Percentiles rank a stretch among this genome's conserved stretches.
These are phyloP conservation scores for Clarias magur DNA, from an alignment of 2,113 vertebrate species.

Conservation along the genomic window DNA sequence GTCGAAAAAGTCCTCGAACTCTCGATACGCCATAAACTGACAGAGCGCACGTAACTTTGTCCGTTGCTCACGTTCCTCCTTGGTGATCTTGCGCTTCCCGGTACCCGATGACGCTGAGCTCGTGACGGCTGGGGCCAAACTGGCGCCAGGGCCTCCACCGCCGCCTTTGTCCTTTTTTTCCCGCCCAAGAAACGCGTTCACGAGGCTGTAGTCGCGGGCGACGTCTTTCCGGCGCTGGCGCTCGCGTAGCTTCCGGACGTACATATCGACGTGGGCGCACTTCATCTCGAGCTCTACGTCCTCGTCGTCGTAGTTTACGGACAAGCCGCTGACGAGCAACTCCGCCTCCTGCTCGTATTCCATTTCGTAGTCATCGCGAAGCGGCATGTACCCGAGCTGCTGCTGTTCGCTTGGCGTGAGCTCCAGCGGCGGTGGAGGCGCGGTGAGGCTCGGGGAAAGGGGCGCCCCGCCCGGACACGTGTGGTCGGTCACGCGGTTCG, in stretches of 20 bases:
- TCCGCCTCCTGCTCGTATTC: conserved; percentile 96
- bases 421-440: conserved; percentile 87
- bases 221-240: conserved; percentile 94
- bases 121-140: conserved; percentile 21
- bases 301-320: conserved; percentile 95
- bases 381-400: conserved; percentile 97
- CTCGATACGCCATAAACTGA: conserved; percentile 94
- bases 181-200: conserved; percentile 87
- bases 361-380: conserved; percentile 95
- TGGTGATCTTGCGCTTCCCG: conserved; percentile 84
- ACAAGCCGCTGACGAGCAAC: conserved; percentile 93
- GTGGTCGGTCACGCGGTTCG: conserved; percentile 95
- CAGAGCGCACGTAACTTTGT: conserved; percentile 85
- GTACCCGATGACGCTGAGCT: conserved; percentile 56
- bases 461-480: conserved; percentile 92
- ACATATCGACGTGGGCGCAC: conserved; percentile 96
- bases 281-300: conserved; percentile 96
- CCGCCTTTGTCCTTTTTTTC: conserved; percentile 89
- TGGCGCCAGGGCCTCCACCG: conserved; percentile 57
- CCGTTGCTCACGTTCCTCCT: conserved; percentile 93
- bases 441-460: conserved; percentile 90
- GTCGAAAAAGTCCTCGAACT: conserved; percentile 95
- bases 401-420: conserved; percentile 90
- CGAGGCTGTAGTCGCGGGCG: conserved; percentile 90
- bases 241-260: conserved; percentile 90